phyloP scores from a whole-genome alignment of 2,113 vertebrate species.

The Bos javanicus region DNA sequence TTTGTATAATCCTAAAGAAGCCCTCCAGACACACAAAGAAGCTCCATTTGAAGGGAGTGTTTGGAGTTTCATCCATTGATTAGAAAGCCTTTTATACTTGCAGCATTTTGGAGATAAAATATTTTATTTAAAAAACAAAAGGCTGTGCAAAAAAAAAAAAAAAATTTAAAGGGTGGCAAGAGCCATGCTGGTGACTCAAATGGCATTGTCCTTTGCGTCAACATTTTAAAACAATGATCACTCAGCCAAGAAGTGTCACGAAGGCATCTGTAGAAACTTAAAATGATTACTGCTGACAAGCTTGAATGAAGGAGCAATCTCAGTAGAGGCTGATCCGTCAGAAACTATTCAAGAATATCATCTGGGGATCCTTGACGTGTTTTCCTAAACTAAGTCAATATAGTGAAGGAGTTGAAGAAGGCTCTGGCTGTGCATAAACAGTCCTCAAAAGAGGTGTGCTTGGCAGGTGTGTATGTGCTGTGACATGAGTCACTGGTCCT shows the following conservation, averaged over 20 bases:
- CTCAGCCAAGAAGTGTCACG: background rate
- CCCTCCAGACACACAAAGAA: background rate
- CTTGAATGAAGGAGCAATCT: background rate
- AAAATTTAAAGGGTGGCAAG: background rate
- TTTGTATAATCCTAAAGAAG: background rate
- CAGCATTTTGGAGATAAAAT: background rate
- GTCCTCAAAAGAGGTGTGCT: background rate
- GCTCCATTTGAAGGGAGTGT: background rate
- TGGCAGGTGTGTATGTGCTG: background rate
- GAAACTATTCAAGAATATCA: background rate
- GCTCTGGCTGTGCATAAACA: background rate
- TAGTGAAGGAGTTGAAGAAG: background rate
- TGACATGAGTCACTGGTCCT: background rate
- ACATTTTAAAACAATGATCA: background rate
- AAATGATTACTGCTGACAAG: conserved; percentile 38
- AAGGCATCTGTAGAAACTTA: background rate
- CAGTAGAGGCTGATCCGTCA: background rate
- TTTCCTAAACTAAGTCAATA: background rate
- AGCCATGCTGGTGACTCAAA: background rate
- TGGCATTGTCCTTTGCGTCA: background rate
- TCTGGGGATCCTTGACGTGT: background rate
- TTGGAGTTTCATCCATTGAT: background rate
- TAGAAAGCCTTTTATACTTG: background rate
- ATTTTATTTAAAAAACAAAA: background rate
- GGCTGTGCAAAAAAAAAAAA: background rate